Percentiles rank a stretch among this genome's conserved stretches.
Evolutionary conservation across 1,140 invertebrate genomes (phyloP).

Genomic region (Drosophila equinoxialis): DNA sequence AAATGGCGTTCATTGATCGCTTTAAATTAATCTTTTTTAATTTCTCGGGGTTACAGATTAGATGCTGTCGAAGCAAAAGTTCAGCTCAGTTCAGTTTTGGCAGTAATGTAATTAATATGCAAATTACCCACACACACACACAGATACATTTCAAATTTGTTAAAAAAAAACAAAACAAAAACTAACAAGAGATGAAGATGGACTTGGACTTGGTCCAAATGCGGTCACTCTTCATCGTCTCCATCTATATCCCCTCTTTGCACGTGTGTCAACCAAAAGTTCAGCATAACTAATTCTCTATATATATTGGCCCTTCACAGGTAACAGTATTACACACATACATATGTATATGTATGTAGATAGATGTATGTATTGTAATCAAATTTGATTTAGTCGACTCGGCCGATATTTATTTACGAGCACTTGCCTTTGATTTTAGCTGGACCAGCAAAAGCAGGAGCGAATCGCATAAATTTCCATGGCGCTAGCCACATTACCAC

Average conservation of each 20-base stretch:
- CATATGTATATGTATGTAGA: not conserved
- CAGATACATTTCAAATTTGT: constrained; percentile 50
- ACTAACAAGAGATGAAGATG: constrained; percentile 49
- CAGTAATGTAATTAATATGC: constrained; percentile 79
- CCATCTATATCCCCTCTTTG: constrained; percentile 9
- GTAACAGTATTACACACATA: constrained; percentile 20
- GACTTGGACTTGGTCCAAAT: constrained; percentile 57
- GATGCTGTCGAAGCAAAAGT: constrained; percentile 76
- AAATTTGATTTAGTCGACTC: constrained; percentile 68
- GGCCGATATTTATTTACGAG: constrained; percentile 74
- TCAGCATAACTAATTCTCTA: constrained; percentile 61
- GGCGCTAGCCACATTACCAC: constrained; percentile 43
- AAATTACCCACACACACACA: constrained; percentile 71
- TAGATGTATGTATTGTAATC: constrained; percentile 42
- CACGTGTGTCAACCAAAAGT: constrained; percentile 56
- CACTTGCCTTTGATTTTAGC: constrained; percentile 71
- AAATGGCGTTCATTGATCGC: constrained; percentile 81
- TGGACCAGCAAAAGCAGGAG: constrained; percentile 45
- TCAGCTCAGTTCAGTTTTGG: constrained; percentile 70
- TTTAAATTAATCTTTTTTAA: constrained; percentile 82
- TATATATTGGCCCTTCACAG: constrained; percentile 30
- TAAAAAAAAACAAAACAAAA: constrained; percentile 21
- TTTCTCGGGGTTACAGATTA: constrained; percentile 80
- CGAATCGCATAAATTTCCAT: constrained; percentile 55
- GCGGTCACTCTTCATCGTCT: constrained; percentile 31